Base-by-base conservation (phyloP, 2,888 invertebrate species). In the Cyclophora punctaria region DNA sequence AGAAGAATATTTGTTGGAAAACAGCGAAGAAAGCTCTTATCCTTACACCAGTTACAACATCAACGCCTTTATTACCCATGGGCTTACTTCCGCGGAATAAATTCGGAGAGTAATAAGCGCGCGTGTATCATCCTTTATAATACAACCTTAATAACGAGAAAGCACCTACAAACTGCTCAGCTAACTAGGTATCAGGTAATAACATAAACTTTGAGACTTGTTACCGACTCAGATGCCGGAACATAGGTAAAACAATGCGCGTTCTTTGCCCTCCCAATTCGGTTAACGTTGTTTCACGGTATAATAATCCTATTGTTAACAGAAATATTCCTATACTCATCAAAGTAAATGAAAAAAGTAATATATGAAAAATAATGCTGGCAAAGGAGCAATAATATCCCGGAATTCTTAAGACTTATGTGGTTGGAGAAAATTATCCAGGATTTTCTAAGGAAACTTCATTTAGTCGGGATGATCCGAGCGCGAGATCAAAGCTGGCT, bases 401-500 rank as follows among this genome's bases (percentile, higher is more conserved):
- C 20, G 37, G 4, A 37, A 37, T 37, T 5, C 37, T 37, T 37
- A 5, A 5, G 37, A 37, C 37, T 4, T 37, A 37, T 37, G 5
- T 37, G 37, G 44, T 33, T 20, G 44, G 6, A 44, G 44, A 44
- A 44, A 44, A 44, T 44, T 44, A 44, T 44, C 6, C 44, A 44
- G 34, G 44, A 20, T 34, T 34, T 44, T 44, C 6, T 44, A 44
- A 44, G 34, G 20, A 44, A 60, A 63, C 60, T 73, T 80, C 71
- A 79, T 80, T 79, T 77, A 74, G 69, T 74, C 67, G 65, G 71
- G 73, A 73, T 78, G 70, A 75, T 69, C 73, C 67, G 59, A 56
- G 60, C 66, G 65, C 62, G 59, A 66, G 69, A 67, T 68, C 67
- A 64, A 59, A 59, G 62, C 61, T 60, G 62, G 66, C 64, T 73